Evolutionary conservation across 2,797 vertebrate species (phyloP).

Genomic region (Glyptemys insculpta): DNA sequence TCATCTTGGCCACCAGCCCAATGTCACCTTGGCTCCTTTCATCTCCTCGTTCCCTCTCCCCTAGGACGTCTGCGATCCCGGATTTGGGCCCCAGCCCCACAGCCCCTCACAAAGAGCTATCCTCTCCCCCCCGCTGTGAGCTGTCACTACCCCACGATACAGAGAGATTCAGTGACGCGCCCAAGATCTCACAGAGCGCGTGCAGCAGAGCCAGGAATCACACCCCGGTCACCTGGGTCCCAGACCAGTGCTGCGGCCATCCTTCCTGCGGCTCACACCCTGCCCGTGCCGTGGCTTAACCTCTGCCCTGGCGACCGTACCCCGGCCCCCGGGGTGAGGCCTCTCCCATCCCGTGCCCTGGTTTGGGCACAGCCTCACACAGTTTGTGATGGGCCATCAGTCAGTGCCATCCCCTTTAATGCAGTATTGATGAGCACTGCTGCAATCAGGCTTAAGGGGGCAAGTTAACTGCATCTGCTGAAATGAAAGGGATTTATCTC

Average conservation of each 20-base stretch:
- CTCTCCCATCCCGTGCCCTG: background rate
- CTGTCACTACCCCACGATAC: background rate
- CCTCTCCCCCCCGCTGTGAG: background rate
- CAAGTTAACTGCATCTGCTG: constrained; percentile 49
- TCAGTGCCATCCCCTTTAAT: background rate
- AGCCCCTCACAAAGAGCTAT: background rate
- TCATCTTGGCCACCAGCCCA: background rate
- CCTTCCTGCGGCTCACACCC: background rate
- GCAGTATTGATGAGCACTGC: background rate
- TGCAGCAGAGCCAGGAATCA: background rate
- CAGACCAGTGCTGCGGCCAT: background rate
- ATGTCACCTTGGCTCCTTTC: background rate
- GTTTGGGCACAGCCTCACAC: background rate
- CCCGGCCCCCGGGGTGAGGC: background rate
- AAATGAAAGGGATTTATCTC: constrained; percentile 47
- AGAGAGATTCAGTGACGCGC: background rate
- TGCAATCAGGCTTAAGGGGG: constrained; percentile 43
- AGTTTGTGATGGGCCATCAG: background rate
- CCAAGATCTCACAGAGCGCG: background rate
- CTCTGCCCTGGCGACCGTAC: background rate
- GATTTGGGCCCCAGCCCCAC: background rate
- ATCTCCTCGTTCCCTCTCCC: background rate
- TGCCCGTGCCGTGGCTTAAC: fast-evolving
- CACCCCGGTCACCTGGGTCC: background rate
- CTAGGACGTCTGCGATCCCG: background rate